These are phyloP conservation scores for Platyscelio sp. DNA, from an alignment of 2,888 invertebrate species.

Conservation along the genomic window DNA sequence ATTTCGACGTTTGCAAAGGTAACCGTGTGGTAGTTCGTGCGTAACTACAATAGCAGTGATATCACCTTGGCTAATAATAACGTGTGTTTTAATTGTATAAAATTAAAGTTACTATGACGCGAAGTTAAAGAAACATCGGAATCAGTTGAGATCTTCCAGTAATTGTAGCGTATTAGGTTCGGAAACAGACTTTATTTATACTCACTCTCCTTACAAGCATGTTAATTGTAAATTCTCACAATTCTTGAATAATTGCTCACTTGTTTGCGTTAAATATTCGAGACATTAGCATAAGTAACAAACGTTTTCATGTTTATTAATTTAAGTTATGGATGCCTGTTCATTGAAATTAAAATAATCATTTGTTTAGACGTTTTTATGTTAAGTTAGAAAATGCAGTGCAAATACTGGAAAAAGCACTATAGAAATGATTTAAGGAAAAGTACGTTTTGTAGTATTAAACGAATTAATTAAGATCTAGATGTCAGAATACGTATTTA, in stretches of 20 bases:
- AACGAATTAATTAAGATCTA: too few species aligned
- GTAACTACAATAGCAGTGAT: not conserved
- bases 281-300: conserved; percentile 18
- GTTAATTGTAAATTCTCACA: conserved; percentile 45
- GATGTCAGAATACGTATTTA: too few species aligned
- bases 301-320: conserved; percentile 27
- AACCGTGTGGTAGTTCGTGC: too few species aligned
- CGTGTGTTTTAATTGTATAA: not conserved
- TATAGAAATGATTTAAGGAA: too few species aligned
- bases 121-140: too few species aligned
- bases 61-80: not conserved
- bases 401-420: too few species aligned
- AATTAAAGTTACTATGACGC: too few species aligned
- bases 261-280: conserved; percentile 22
- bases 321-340: not conserved
- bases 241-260: conserved; percentile 34
- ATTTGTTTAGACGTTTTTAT: not conserved
- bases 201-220: conserved; percentile 26
- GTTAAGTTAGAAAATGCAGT: not conserved
- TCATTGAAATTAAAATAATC: conserved; percentile 14
- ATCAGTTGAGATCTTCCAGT: not conserved
- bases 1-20: too few species aligned
- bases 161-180: conserved; percentile 36
- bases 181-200: conserved; percentile 10
- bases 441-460: too few species aligned